These are phyloP conservation scores for Orthosia cruda DNA, from an alignment of 2,888 invertebrate genomes.

Conservation along the genomic window DNA sequence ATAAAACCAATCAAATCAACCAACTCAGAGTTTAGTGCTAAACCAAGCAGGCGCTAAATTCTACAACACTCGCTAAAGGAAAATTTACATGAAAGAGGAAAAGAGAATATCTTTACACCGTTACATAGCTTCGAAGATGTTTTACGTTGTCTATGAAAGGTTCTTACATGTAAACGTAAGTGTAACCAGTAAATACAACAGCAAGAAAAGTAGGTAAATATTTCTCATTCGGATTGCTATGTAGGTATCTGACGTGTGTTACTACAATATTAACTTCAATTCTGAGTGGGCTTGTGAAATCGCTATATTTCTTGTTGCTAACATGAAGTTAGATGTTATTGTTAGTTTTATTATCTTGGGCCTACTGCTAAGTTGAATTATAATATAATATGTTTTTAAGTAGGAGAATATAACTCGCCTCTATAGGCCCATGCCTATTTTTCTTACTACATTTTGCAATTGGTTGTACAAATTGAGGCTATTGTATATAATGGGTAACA, in stretches of 20 bases:
- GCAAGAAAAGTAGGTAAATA: slow-evolving; percentile 25
- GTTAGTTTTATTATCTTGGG: background rate
- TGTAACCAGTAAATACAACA: slow-evolving; percentile 43
- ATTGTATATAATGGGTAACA: background rate
- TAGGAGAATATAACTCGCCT: background rate
- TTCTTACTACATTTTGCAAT: too few species aligned
- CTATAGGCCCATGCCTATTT: background rate
- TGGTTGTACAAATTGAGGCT: background rate
- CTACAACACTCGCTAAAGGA: slow-evolving; percentile 61
- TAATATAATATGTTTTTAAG: background rate
- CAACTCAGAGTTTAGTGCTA: too few species aligned
- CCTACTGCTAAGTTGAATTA: background rate
- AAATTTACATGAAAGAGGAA: slow-evolving; percentile 72
- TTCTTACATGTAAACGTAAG: slow-evolving; percentile 47
- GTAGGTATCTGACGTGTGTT: slow-evolving; percentile 22
- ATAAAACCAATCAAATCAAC: too few species aligned
- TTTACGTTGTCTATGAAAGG: slow-evolving; percentile 53
- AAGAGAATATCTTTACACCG: slow-evolving; percentile 68
- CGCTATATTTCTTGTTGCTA: slow-evolving; percentile 2
- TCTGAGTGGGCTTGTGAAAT: slow-evolving; percentile 16
- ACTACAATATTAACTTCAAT: slow-evolving; percentile 30
- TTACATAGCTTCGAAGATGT: slow-evolving; percentile 64
- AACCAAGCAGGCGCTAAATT: too few species aligned
- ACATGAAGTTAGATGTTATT: background rate
- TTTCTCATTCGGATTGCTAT: slow-evolving; percentile 34